Evolutionary conservation across 2,113 vertebrate species (phyloP), one percentile per base, ranked within the genome.

Genomic region (Brachypodius melanocephalos): DNA sequence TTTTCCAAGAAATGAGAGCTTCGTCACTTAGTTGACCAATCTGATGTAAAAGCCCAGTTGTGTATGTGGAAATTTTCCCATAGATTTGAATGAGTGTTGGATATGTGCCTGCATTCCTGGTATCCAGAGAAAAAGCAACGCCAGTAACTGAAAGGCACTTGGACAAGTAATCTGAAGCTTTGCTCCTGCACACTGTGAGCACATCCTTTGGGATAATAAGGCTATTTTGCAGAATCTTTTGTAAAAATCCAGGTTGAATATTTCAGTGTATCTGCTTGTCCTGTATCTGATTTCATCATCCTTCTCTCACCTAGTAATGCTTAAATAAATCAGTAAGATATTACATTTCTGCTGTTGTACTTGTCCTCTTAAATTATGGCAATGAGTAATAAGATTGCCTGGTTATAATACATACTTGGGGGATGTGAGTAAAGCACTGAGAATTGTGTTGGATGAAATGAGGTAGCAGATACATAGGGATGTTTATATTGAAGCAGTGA

Each of bases 321-420:
- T 31, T 48, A 74, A 89, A 89, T 69, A 84, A 83, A 79, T 77
- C 52, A 45, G 17, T 65, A 86, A 87, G 54, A n/a, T 31, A 63
- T 6, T 43, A 17, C 14, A 19, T 79, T 91, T 90, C 67, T n/a
- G n/a, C 71, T 7, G 1, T 45, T 78, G 43, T 40, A 72, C 9
- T 68, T 72, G 51, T 52, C 32, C 32, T 77, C 22, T 38, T 38
- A 68, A 77, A 61, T 68, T 28, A 61, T 61, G 54, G 32, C 32
- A 38, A 38, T 42, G 34, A 31, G 8, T 66, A 74, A 57, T 45
- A 52, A 52, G 52, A 24, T 22, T 52, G 17, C n/a, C 28, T 52
- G 54, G 22, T 68, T 61, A 24, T 59, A 45, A 38, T 52, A 52
- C 6, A 2, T 61, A 10, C 28, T n/a, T 0, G 1, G 22, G 52